Conservation (phyloP, 2,113 vertebrate genomes). For the Pelmatolapia mariae region DNA sequence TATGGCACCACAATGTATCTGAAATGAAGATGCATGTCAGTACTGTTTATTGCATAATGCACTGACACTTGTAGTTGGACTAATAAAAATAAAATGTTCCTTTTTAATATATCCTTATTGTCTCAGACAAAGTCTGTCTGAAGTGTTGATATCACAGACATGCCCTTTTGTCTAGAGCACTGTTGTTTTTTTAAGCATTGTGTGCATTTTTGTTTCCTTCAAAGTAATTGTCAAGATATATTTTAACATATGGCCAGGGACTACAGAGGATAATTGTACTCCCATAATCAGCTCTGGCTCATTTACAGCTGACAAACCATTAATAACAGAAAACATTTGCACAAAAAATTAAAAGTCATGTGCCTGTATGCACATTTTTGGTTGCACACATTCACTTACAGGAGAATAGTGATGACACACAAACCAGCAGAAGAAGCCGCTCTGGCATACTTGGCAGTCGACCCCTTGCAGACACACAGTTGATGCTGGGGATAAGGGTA, state of each 20-base stretch:
- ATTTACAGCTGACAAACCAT: neutral
- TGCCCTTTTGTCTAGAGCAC: neutral
- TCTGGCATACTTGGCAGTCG: neutral
- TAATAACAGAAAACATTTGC: neutral
- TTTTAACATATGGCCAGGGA: neutral
- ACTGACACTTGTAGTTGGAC: neutral
- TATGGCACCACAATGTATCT: neutral
- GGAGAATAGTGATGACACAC: neutral
- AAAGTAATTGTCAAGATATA: neutral
- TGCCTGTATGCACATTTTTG: neutral
- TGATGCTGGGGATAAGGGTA: slow-evolving; percentile 11
- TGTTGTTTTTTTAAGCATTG: neutral
- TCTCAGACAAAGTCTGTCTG: neutral
- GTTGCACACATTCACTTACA: neutral
- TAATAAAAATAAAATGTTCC: neutral
- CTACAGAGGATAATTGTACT: neutral
- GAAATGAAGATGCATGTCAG: neutral
- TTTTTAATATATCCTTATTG: neutral
- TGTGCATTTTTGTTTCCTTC: neutral
- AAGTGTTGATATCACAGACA: neutral
- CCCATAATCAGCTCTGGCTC: neutral
- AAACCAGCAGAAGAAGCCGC: neutral
- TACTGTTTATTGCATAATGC: neutral
- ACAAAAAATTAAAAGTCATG: neutral
- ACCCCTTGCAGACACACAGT: neutral